Evolutionary conservation across 2,888 invertebrate species (phyloP).

Genomic region (Troides oblongomaculatus): DNA sequence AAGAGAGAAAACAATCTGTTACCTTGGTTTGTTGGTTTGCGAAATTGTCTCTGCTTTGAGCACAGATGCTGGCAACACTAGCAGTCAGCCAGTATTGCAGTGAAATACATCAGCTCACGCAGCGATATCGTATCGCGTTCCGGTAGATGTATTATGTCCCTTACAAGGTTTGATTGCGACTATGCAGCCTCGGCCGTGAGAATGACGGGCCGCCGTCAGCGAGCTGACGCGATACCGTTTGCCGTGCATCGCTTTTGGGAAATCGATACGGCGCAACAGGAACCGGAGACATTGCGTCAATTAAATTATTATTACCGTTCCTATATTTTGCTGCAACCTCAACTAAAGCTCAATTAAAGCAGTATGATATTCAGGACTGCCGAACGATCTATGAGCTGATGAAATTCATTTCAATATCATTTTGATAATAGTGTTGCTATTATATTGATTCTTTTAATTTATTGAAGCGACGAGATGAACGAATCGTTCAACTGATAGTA

Average conservation of each 20-base stretch:
- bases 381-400: too few relatives aligned
- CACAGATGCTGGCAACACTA: constrained; percentile 8
- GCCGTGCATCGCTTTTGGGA: neutral
- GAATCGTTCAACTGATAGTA: too few relatives aligned
- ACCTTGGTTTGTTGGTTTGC: too few relatives aligned
- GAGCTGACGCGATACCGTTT: constrained; percentile 21
- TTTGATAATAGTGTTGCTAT: too few relatives aligned
- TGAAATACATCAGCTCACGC: constrained; percentile 20
- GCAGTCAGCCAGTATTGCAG: constrained; percentile 17
- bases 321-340: too few relatives aligned
- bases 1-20: too few relatives aligned
- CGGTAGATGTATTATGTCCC: constrained; percentile 26
- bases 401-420: too few relatives aligned
- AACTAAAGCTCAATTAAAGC: too few relatives aligned
- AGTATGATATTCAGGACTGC: too few relatives aligned
- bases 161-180: constrained; percentile 29
- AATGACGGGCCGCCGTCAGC: constrained; percentile 16
- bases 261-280: constrained; percentile 11
- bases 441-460: too few relatives aligned
- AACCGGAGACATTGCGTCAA: neutral
- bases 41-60: neutral
- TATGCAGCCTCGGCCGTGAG: constrained; percentile 15
- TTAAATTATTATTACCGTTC: too few relatives aligned
- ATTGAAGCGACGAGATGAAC: too few relatives aligned
- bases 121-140: constrained; percentile 28